Base-by-base conservation (phyloP, 2,113 vertebrate genomes). In the Clupea harengus region DNA sequence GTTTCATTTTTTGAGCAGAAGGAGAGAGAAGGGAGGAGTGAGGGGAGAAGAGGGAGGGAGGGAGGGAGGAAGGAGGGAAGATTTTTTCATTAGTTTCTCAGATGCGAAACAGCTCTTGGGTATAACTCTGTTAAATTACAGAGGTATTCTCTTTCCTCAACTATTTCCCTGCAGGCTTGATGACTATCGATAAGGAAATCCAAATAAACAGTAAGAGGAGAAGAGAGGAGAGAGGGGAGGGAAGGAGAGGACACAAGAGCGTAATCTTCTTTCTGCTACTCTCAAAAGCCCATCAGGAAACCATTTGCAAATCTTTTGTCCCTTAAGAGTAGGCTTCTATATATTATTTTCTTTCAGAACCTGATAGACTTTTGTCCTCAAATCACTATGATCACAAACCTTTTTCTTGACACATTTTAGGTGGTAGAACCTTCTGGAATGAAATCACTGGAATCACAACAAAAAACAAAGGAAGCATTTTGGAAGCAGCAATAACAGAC, bases 121-220 rank as follows among this genome's bases (percentile, higher is more conserved):
- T 89, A 84, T 85, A 82, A 86, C 82, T 88, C 82, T 84, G 86
- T 83, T 89, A 82, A 87, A 87, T 89, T 87, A 82, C 88, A 85
- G 83, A 39, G 82, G 67, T 86, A 84, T 85, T 85, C 75, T 60
- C 82, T 85, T 81, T 81, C 83, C 81, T n/a, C 78, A 54, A 54
- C 81, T 88, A 83, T 87, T 86, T 85, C 83, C 86, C 83, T 20
- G 57, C 72, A 28, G 57, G 81, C 15, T 89, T 50, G 67, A n/a
- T 28, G 86, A 54, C 78, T 83, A 86, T 86, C 88, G 85, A 86
- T 89, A 81, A 86, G 83, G 81, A 83, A 81, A 83, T 86, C n/a
- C 44, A 82, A 82, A 83, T 86, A 86, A 88, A 49, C 82, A 78
- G 72, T 13, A 39, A 80, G 49, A 82, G 81, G 60, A 83, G 25